phyloP scores from a whole-genome alignment of 2,888 invertebrate species.

The Agapostemon virescens region DNA sequence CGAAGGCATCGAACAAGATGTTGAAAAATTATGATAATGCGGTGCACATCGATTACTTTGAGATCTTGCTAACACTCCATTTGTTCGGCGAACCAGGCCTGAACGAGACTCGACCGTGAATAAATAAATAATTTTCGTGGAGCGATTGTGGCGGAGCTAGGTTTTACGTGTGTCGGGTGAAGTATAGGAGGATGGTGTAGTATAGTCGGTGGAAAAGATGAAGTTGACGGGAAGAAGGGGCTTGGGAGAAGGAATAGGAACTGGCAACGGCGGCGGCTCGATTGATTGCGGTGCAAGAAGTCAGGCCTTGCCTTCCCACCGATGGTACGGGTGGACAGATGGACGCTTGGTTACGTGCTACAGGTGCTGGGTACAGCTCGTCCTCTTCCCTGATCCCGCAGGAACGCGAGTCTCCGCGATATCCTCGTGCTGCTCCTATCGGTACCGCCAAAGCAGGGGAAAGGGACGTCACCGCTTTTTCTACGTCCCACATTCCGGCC shows the following conservation, averaged over 20 bases:
- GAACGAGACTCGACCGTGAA: neutral
- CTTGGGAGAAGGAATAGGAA: slow-evolving; percentile 50
- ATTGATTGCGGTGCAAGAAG: slow-evolving; percentile 78
- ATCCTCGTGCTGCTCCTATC: slow-evolving; percentile 56
- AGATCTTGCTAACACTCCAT: slow-evolving; percentile 3
- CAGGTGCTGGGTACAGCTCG: slow-evolving; percentile 70
- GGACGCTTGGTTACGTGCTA: slow-evolving; percentile 75
- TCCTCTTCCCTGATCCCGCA: slow-evolving; percentile 67
- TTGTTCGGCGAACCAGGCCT: neutral
- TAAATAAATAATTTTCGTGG: slow-evolving; percentile 10
- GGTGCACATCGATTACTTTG: neutral
- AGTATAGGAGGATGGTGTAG: neutral
- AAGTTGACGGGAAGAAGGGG: slow-evolving; percentile 40
- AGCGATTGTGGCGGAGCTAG: neutral
- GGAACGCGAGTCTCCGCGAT: slow-evolving; percentile 64
- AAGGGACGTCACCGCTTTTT: slow-evolving; percentile 68
- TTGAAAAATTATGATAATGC: neutral
- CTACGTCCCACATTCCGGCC: slow-evolving; percentile 75
- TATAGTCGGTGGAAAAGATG: slow-evolving; percentile 36
- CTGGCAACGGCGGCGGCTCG: slow-evolving; percentile 70
- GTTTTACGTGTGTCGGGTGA: neutral
- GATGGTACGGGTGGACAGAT: slow-evolving; percentile 71
- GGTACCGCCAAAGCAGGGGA: slow-evolving; percentile 54
- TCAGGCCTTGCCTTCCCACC: slow-evolving; percentile 69
- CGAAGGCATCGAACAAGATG: neutral